phyloP scores from a whole-genome alignment of 2,113 vertebrate species.

The Herpetotheres cachinnans region DNA sequence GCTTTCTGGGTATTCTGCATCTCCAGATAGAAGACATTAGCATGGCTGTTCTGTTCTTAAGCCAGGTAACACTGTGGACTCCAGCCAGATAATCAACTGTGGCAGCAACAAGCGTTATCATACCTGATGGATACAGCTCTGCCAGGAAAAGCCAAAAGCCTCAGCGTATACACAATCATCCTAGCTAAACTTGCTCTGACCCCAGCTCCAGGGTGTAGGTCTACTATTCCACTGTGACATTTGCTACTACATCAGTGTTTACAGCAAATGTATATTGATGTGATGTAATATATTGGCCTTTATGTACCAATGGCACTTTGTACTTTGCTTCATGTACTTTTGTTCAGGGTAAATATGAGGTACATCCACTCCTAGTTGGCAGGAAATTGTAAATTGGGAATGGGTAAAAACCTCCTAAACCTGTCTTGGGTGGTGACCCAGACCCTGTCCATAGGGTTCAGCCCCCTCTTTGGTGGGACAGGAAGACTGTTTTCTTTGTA shows the following conservation, averaged over 20 bases:
- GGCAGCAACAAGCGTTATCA: not conserved
- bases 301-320: not conserved
- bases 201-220: not conserved
- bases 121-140: not conserved
- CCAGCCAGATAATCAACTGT: not conserved
- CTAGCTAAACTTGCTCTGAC: not conserved
- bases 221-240: not conserved
- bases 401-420: not conserved
- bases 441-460: not conserved
- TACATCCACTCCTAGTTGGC: not conserved
- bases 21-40: not conserved
- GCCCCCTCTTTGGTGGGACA: not conserved
- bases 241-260: not conserved
- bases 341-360: not conserved
- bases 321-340: not conserved
- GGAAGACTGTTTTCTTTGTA: not conserved
- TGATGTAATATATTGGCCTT: not conserved
- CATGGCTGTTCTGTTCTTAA: not conserved
- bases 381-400: not conserved
- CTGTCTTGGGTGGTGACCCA: not conserved
- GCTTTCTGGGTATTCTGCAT: not conserved
- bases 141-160: not conserved
- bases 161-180: rapidly evolving
- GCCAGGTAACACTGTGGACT: not conserved
- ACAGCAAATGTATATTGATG: not conserved